Evolutionary conservation across 2,888 invertebrate species (phyloP).

Genomic region (Amiota communis): DNA sequence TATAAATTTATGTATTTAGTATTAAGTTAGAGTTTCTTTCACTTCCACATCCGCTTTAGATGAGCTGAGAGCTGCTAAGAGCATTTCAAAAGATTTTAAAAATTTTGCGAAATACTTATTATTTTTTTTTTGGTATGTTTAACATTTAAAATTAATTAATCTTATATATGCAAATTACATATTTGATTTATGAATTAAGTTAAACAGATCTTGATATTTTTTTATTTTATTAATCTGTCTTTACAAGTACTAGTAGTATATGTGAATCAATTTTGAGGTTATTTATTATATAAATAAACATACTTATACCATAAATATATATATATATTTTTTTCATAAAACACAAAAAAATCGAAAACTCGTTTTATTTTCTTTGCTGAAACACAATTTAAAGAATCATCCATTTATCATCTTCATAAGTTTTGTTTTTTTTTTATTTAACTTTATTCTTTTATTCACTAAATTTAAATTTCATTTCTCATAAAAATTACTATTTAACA

Average conservation of each 20-base stretch:
- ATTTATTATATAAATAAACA: slow-evolving; percentile 9
- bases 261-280: slow-evolving; percentile 6
- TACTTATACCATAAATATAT: background rate
- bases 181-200: no score
- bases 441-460: slow-evolving; percentile 16
- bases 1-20: no score
- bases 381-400: no score
- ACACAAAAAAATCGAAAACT: background rate
- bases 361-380: background rate
- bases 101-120: slow-evolving; percentile 61
- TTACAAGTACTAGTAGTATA: background rate
- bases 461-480: slow-evolving; percentile 15
- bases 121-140: slow-evolving; percentile 36
- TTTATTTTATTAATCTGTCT: background rate
- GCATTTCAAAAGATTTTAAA: slow-evolving; percentile 62
- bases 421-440: background rate
- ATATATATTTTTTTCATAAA: background rate
- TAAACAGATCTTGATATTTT: slow-evolving; percentile 27
- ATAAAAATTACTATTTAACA: slow-evolving; percentile 27
- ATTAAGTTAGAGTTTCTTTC: background rate
- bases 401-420: no score
- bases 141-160: slow-evolving; percentile 31
- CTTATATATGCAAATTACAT: no score
- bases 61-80: slow-evolving; percentile 29
- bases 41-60: slow-evolving; percentile 1